These are phyloP conservation scores for Neodon shergylaensis DNA, from an alignment of 2,113 vertebrate species.

Conservation along the genomic window DNA sequence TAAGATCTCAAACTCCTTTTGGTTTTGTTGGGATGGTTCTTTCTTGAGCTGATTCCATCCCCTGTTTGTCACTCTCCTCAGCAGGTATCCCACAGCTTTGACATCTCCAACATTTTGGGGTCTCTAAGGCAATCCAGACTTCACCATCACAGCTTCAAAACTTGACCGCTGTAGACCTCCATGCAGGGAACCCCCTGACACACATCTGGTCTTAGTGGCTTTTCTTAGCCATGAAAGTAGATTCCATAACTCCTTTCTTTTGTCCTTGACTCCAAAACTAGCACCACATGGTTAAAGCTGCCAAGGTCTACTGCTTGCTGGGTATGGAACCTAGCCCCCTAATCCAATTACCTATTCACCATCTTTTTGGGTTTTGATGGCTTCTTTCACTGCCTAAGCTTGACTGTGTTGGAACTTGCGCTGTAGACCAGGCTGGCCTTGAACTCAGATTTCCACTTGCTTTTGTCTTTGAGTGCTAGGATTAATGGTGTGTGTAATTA, in stretches of 20 bases:
- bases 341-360: not conserved
- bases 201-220: not conserved
- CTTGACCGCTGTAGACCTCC: not conserved
- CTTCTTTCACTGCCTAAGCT: not conserved
- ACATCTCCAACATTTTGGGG: not conserved
- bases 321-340: not conserved
- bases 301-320: not conserved
- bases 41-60: too few relatives aligned
- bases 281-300: not conserved
- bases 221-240: not conserved
- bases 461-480: not conserved
- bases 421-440: not conserved
- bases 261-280: not conserved
- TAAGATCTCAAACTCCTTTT: not conserved
- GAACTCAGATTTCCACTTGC: not conserved
- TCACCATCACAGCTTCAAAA: not conserved
- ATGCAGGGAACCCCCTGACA: not conserved
- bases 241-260: not conserved
- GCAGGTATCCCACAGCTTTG: not conserved
- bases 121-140: not conserved
- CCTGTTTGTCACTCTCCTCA: not conserved
- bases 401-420: not conserved
- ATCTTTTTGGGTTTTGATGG: not conserved
- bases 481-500: not conserved
- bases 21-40: not conserved